A percentile compares a stretch with the other conserved stretches of the same genome.
Conservation (phyloP, 1,140 invertebrate species). For the Lamellibrachia luymesi region DNA sequence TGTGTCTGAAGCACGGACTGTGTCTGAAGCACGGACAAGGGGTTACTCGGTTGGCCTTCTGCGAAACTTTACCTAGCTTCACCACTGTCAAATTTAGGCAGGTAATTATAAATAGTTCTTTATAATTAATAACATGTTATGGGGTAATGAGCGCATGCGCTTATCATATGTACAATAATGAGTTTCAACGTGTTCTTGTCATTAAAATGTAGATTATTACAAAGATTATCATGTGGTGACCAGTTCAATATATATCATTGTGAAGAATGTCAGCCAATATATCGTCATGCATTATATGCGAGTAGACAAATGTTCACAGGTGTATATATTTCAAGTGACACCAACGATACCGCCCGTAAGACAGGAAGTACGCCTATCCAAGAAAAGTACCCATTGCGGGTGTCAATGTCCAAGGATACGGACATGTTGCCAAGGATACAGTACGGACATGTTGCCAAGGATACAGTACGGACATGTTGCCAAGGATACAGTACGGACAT, state of each 20-base stretch:
- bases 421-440: not conserved
- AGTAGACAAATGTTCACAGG: not conserved
- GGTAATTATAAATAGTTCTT: too few relatives aligned
- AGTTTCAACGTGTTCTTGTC: not conserved
- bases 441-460: not conserved
- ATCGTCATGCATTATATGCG: not conserved
- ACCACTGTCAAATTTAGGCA: not conserved
- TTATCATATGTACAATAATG: not conserved
- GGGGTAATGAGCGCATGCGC: too few relatives aligned
- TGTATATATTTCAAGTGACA: not conserved
- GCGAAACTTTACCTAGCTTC: not conserved
- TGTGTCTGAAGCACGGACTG: too few relatives aligned
- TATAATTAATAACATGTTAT: too few relatives aligned
- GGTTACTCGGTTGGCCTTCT: not conserved
- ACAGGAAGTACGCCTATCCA: not conserved
- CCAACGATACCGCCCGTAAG: not conserved
- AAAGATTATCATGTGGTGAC: not conserved
- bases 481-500: not conserved
- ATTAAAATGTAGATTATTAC: not conserved
- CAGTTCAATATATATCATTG: not conserved
- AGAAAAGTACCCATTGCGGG: not conserved
- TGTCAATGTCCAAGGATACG: not conserved
- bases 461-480: not conserved
- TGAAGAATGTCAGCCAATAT: not conserved
- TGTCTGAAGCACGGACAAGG: not conserved